Evolutionary conservation across 2,113 vertebrate species (phyloP).

Genomic region (Anser cygnoides): DNA sequence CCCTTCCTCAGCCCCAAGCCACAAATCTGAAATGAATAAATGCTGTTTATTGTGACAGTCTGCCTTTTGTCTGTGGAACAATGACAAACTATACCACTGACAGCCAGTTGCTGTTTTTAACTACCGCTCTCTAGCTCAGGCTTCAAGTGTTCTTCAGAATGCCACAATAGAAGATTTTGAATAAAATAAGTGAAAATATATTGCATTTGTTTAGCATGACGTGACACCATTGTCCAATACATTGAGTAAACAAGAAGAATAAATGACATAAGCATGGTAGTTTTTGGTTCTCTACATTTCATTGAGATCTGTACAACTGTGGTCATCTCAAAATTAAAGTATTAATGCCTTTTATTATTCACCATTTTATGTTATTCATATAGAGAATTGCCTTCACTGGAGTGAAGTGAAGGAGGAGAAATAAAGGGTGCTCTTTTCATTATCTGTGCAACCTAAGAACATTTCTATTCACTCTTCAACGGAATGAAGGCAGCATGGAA

Average conservation of each 20-base stretch:
- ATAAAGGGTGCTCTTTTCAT: neutral
- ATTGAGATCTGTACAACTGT: neutral
- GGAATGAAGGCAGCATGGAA: neutral
- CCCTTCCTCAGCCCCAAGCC: constrained; percentile 75
- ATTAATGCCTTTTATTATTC: neutral
- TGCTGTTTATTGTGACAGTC: constrained; percentile 80
- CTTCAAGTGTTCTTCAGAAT: constrained; percentile 67
- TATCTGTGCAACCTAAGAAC: constrained; percentile 11
- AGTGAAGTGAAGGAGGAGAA: neutral
- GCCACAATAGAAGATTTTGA: constrained; percentile 55
- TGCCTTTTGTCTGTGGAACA: constrained; percentile 78
- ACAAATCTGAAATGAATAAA: constrained; percentile 79
- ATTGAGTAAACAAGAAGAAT: constrained; percentile 34
- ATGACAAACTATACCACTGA: constrained; percentile 77
- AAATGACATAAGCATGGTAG: neutral
- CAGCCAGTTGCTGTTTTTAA: constrained; percentile 63
- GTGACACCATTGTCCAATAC: constrained; percentile 1
- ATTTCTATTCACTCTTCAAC: neutral
- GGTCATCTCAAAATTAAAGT: neutral
- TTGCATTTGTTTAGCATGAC: constrained; percentile 54
- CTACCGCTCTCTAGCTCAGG: constrained; percentile 46
- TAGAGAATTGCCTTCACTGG: neutral
- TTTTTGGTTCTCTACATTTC: neutral
- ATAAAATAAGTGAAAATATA: constrained; percentile 54
- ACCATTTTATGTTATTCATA: neutral